These are phyloP conservation scores for Aelia acuminata DNA, from an alignment of 2,888 invertebrate genomes.

Conservation along the genomic window DNA sequence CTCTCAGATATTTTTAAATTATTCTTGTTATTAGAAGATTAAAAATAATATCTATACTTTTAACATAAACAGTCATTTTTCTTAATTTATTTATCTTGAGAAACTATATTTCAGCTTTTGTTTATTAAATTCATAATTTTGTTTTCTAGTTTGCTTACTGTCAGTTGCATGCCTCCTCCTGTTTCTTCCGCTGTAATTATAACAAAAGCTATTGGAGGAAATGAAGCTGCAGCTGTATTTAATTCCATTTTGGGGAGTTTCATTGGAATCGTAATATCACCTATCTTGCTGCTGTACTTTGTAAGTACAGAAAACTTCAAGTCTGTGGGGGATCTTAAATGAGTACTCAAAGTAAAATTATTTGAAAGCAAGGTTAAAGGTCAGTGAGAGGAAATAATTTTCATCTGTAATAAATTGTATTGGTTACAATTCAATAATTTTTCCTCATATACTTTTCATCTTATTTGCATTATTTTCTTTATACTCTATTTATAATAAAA, in stretches of 20 bases:
- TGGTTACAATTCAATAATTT: not conserved
- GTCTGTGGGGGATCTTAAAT: slow-evolving; percentile 24
- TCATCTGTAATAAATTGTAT: not conserved
- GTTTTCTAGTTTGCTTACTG: slow-evolving; percentile 70
- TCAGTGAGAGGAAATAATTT: slow-evolving; percentile 3
- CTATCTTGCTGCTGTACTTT: slow-evolving; percentile 71
- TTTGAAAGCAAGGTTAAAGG: slow-evolving; percentile 40
- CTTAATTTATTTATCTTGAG: too few species aligned
- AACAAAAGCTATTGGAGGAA: slow-evolving; percentile 74
- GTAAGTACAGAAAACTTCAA: slow-evolving; percentile 68
- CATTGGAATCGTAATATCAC: slow-evolving; percentile 73
- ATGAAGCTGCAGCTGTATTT: slow-evolving; percentile 75
- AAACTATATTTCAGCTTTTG: not conserved
- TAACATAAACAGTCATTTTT: not conserved
- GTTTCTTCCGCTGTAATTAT: slow-evolving; percentile 75
- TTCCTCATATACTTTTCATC: not conserved
- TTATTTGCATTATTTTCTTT: not conserved
- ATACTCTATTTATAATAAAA: not conserved
- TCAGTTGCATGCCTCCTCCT: slow-evolving; percentile 75
- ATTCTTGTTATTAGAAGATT: not conserved
- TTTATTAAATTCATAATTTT: not conserved
- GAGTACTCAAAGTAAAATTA: slow-evolving; percentile 43
- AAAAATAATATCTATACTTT: not conserved
- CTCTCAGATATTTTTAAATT: not conserved
- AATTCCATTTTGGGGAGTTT: slow-evolving; percentile 75